A percentile compares a stretch with the other conserved stretches of the same genome.
phyloP scores from a whole-genome alignment of 2,113 vertebrate species.

The Irena cyanogastra region DNA sequence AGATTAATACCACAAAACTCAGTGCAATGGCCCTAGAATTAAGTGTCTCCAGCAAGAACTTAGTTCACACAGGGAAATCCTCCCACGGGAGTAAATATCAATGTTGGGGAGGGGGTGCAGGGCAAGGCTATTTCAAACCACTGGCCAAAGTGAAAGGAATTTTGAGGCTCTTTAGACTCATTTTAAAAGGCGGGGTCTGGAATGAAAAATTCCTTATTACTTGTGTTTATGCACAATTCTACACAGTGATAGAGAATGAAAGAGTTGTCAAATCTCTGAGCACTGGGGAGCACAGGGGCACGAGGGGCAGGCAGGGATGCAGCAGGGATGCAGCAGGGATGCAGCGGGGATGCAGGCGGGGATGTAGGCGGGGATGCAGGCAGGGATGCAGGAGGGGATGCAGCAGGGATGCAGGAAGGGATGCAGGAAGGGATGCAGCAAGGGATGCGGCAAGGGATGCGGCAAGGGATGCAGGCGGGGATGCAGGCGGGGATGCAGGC shows the following conservation, averaged over 20 bases:
- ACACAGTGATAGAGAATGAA: accelerated
- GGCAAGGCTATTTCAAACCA: not conserved
- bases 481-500: not conserved
- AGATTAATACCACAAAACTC: not conserved
- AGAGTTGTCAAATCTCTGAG: not conserved
- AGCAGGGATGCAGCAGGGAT: not conserved
- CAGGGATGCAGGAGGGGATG: not conserved
- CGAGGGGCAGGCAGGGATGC: not conserved
- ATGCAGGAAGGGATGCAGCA: not conserved
- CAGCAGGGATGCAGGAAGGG: not conserved
- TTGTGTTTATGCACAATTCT: not conserved
- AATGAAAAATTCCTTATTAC: not conserved
- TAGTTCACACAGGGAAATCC: not conserved
- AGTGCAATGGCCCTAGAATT: not conserved
- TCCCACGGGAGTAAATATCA: accelerated
- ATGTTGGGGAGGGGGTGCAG: not conserved
- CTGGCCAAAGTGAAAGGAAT: not conserved
- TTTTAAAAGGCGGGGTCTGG: accelerated
- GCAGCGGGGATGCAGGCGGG: not conserved
- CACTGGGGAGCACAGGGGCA: not conserved
- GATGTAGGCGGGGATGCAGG: not conserved
- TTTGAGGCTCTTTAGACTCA: not conserved
- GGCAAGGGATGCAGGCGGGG: not conserved
- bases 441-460: not conserved
- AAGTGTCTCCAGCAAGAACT: not conserved